phyloP scores from a whole-genome alignment of 2,113 vertebrate species.

The Mastomys natalensis region DNA sequence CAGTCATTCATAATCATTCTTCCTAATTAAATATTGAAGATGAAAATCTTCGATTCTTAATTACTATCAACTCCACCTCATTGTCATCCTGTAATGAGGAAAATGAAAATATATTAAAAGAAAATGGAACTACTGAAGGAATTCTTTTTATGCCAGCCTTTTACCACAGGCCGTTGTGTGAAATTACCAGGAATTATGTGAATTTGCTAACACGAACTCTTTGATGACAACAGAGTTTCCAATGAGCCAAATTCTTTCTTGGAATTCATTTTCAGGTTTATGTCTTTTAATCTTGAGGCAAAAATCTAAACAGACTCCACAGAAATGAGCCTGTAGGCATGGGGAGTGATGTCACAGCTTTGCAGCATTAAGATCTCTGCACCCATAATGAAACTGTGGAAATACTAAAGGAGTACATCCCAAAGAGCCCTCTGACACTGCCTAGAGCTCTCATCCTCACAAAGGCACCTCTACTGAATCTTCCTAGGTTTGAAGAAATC shows the following conservation, averaged over 20 bases:
- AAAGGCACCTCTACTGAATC: background rate
- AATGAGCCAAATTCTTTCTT: background rate
- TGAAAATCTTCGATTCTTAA: background rate
- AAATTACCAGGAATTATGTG: background rate
- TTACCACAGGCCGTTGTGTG: background rate
- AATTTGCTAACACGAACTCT: background rate
- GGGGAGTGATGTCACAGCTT: no score
- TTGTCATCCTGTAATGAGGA: background rate
- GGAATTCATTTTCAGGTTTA: constrained; percentile 31
- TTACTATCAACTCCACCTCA: background rate
- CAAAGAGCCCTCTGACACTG: background rate
- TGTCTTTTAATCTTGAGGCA: constrained; percentile 38
- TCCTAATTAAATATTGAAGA: constrained; percentile 22
- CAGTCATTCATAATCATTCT: constrained; percentile 20
- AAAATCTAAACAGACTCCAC: background rate
- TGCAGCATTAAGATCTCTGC: background rate
- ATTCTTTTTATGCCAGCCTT: background rate
- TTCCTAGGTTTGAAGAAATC: background rate
- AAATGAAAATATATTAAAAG: background rate
- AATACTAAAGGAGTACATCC: background rate
- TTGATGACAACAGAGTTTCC: background rate
- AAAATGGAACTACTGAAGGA: background rate
- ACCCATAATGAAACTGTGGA: background rate
- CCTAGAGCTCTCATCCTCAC: background rate
- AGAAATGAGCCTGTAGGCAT: background rate